Percentiles rank a stretch among this genome's conserved stretches.
Conservation (phyloP, 2,113 vertebrate species). For the Naja naja region DNA sequence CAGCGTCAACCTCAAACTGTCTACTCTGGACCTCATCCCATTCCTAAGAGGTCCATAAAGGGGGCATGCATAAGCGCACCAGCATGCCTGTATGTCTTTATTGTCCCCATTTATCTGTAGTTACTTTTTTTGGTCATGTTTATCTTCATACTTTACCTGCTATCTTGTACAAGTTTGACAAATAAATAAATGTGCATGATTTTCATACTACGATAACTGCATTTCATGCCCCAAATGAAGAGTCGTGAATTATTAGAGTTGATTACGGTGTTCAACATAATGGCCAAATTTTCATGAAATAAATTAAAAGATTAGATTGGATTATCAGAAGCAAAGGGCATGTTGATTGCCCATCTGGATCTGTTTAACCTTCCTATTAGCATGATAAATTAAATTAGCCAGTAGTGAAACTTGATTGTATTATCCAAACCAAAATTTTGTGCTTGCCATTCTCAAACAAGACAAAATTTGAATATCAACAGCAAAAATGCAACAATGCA, state of each 20-base stretch:
- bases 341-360: background rate
- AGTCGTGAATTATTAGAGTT: background rate
- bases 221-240: too few species aligned
- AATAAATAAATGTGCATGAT: too few species aligned
- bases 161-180: too few species aligned
- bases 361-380: background rate
- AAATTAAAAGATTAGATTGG: background rate
- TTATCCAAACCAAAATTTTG: background rate
- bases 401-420: background rate
- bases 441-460: background rate
- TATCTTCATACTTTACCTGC: too few species aligned
- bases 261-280: background rate
- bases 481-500: background rate
- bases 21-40: too few species aligned
- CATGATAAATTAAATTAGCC: background rate
- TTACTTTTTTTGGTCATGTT: too few species aligned
- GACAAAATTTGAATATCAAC: background rate
- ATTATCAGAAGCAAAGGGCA: background rate
- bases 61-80: too few species aligned
- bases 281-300: background rate
- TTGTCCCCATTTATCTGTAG: too few species aligned
- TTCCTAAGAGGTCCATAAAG: too few species aligned
- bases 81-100: too few species aligned
- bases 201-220: too few species aligned
- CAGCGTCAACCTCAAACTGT: too few species aligned